phyloP scores from a whole-genome alignment of 64 coral and sea anemone genomes.

The Actinia equina region DNA sequence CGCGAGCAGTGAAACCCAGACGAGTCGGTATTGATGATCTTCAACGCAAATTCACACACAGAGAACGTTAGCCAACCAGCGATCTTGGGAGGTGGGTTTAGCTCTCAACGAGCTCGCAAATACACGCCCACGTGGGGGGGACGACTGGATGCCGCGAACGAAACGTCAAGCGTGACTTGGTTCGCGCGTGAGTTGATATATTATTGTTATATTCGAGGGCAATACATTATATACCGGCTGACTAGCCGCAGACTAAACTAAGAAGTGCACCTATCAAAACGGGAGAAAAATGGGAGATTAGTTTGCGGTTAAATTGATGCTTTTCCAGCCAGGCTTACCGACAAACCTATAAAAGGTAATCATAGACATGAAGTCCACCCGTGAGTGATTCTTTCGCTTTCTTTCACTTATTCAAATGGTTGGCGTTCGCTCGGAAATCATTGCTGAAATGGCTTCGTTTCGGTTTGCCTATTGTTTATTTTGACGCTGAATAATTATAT shows the following conservation, averaged over 20 bases:
- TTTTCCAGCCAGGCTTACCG: background rate
- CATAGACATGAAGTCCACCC: constrained; percentile 17
- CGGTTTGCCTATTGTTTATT: background rate
- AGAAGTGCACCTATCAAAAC: constrained; percentile 26
- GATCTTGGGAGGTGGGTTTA: constrained; percentile 89
- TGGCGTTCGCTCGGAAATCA: background rate
- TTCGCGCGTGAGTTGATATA: constrained; percentile 66
- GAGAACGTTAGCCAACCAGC: constrained; percentile 79
- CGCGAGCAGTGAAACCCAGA: constrained; percentile 32
- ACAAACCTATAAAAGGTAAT: background rate
- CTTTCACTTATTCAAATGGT: constrained; percentile 38
- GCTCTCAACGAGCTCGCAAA: constrained; percentile 85
- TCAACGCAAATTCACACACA: constrained; percentile 81
- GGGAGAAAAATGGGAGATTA: constrained; percentile 26
- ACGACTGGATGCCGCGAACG: constrained; percentile 84
- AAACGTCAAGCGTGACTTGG: constrained; percentile 89
- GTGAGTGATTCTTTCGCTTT: constrained; percentile 27
- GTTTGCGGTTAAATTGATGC: constrained; percentile 21
- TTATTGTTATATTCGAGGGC: constrained; percentile 76
- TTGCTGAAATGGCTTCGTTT: constrained; percentile 5
- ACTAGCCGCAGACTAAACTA: constrained; percentile 56
- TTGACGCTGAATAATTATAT: background rate
- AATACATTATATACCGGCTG: constrained; percentile 47
- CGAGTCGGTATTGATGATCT: constrained; percentile 28
- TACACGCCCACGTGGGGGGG: constrained; percentile 89